Evolutionary conservation across 2,113 vertebrate species (phyloP), one percentile per base, ranked within the genome.

Genomic region (Nesogale talazaci): DNA sequence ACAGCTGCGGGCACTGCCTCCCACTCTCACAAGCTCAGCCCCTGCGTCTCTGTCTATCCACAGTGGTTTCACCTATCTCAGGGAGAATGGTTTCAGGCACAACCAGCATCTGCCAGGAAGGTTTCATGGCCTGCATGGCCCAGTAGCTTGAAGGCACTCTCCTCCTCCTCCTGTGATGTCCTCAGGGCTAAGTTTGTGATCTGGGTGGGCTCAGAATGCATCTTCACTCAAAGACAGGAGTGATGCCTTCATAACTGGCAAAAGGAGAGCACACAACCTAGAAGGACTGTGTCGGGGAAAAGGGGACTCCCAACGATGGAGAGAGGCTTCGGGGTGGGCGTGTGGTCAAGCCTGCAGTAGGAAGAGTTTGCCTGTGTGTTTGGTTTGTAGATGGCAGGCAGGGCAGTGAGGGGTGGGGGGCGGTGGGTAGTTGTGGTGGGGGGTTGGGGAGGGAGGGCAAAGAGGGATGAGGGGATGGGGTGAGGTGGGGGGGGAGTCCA

Each of bases 261-360:
- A 63, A 83, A 91, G n/a, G 31, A 81, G 72, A 74, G 14, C 1
- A 61, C 52, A 29, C 14, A 11, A 63, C 27, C 19, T 16, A 46
- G 20, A n/a, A n/a, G 25, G 52, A 34, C 63, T 94, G 93, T 70
- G 65, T 92, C 72, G 76, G 17, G 72, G 14, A 38, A 57, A 61
- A 72, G 19, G 59, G 46, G 46, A 12, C 10, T 52, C 80, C 70
- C 40, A 74, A 14, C 19, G 29, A 34, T 52, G 23, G 14, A 83
- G 56, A 31, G 1, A 59, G 80, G 74, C 19, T n/a, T 61, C 2
- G 8, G 86, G 83, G 63, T 52, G 46, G 46, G 20, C 6, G 46
- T 8, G 46, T 9, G 46, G 46, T 5, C 46, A 52, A 52, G n/a
- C n/a, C n/a, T n/a, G n/a, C n/a, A n/a, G n/a, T n/a, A n/a, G n/a